A percentile compares a stretch with the other conserved stretches of the same genome.
Evolutionary conservation across 2,797 vertebrate genomes (phyloP).

Genomic region (Aulostomus chinensis): DNA sequence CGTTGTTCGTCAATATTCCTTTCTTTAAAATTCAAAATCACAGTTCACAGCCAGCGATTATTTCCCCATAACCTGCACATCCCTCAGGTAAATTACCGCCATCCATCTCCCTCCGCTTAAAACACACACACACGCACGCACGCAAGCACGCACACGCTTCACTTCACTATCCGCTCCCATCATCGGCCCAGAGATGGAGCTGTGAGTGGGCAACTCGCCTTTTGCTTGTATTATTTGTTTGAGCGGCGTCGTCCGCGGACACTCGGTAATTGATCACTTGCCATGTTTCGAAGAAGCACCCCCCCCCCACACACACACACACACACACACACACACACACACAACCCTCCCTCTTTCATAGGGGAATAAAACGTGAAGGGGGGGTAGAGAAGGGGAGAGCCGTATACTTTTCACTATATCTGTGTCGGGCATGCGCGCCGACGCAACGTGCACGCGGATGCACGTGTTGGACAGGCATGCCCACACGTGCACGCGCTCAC

Average conservation of each 20-base stretch:
- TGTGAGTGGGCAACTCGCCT: neutral
- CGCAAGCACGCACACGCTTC: neutral
- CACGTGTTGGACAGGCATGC: constrained; percentile 68
- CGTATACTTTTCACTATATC: constrained; percentile 11
- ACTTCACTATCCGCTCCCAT: constrained; percentile 2
- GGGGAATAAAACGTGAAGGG: constrained; percentile 5
- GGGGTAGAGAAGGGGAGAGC: constrained; percentile 1
- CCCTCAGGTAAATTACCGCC: constrained; percentile 68
- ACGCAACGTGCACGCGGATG: constrained; percentile 39
- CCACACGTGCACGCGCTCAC: constrained; percentile 52
- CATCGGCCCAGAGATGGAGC: no score
- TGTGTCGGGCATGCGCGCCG: constrained; percentile 21
- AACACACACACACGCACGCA: neutral
- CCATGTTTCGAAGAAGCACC: no score
- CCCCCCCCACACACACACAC: no score
- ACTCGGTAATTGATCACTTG: no score
- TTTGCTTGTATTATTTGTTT: no score
- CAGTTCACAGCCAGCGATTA: constrained; percentile 57
- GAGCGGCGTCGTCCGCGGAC: no score
- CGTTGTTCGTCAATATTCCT: constrained; percentile 29
- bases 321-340: no score
- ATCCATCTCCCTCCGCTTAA: constrained; percentile 70
- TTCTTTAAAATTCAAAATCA: constrained; percentile 53
- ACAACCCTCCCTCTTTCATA: no score
- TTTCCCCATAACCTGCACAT: constrained; percentile 67